These are phyloP conservation scores for Willowsia nigromaculata DNA, from an alignment of 2,888 invertebrate genomes.

Conservation along the genomic window DNA sequence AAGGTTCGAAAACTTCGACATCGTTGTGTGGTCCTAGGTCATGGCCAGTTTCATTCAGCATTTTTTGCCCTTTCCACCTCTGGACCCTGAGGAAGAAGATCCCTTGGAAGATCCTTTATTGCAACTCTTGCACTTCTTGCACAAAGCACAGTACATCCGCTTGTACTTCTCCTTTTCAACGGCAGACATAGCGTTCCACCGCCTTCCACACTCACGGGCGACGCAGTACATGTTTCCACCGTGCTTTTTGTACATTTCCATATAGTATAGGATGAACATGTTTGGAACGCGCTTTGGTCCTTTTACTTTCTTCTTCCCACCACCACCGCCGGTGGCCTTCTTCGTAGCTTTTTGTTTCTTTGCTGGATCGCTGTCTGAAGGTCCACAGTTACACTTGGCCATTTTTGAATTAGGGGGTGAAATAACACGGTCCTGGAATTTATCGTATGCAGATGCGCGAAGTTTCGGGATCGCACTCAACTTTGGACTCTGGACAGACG, in stretches of 20 bases:
- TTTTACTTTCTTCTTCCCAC: background rate
- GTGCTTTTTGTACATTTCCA: background rate
- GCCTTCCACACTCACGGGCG: constrained; percentile 29
- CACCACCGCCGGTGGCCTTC: background rate
- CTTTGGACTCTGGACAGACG: too few relatives aligned
- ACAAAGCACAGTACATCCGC: background rate
- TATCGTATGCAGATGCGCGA: too few relatives aligned
- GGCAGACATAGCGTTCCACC: background rate
- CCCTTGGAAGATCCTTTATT: background rate
- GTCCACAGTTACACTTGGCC: background rate
- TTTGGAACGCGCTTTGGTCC: background rate
- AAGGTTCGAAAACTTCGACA: too few relatives aligned
- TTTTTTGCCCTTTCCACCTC: background rate
- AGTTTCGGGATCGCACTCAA: too few relatives aligned
- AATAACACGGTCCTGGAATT: too few relatives aligned
- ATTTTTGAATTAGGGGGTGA: too few relatives aligned
- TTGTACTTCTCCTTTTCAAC: constrained; percentile 41
- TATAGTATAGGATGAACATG: constrained; percentile 44
- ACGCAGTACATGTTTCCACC: constrained; percentile 55
- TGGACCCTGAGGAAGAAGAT: background rate
- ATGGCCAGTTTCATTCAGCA: background rate
- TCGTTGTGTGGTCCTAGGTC: background rate
- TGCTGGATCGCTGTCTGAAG: background rate
- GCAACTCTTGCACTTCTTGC: constrained; percentile 40
- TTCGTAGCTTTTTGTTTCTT: too few relatives aligned